Percentiles rank a stretch among this genome's conserved stretches.
These are phyloP conservation scores for Brevimyrus niger DNA, from an alignment of 2,113 vertebrate genomes.

Conservation along the genomic window DNA sequence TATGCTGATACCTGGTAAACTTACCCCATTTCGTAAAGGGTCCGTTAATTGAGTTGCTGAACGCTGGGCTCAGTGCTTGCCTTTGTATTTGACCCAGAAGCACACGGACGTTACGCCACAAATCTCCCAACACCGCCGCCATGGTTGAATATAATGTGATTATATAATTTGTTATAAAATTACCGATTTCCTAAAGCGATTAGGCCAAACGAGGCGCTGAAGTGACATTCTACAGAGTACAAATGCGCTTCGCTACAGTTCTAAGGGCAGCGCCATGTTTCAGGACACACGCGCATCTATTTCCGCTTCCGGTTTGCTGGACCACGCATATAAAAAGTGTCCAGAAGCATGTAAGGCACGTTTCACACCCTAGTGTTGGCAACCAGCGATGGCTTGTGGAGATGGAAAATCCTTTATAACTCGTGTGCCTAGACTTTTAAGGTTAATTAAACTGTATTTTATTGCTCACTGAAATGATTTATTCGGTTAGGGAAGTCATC, in stretches of 20 bases:
- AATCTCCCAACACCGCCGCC: constrained; percentile 42
- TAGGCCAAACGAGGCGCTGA: background rate
- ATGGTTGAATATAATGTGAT: background rate
- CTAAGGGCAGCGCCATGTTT: background rate
- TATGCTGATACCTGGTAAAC: background rate
- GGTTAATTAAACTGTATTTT: background rate
- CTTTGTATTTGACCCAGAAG: constrained; percentile 45
- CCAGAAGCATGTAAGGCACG: background rate
- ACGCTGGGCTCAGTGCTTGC: constrained; percentile 3
- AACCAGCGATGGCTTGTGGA: background rate
- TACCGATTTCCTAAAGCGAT: background rate
- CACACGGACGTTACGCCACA: constrained; percentile 32
- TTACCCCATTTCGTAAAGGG: constrained; percentile 23
- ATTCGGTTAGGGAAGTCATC: background rate
- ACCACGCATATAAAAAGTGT: background rate
- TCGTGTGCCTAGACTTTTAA: background rate
- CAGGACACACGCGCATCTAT: background rate
- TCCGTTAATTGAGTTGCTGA: background rate
- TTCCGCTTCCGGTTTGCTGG: background rate
- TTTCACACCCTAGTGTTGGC: background rate
- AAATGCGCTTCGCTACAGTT: background rate
- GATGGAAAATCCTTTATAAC: no score
- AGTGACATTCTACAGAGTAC: background rate
- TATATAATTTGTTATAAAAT: background rate
- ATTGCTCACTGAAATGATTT: background rate